These are phyloP conservation scores for Tachypleus tridentatus DNA, from an alignment of 1,140 invertebrate genomes.

Conservation along the genomic window DNA sequence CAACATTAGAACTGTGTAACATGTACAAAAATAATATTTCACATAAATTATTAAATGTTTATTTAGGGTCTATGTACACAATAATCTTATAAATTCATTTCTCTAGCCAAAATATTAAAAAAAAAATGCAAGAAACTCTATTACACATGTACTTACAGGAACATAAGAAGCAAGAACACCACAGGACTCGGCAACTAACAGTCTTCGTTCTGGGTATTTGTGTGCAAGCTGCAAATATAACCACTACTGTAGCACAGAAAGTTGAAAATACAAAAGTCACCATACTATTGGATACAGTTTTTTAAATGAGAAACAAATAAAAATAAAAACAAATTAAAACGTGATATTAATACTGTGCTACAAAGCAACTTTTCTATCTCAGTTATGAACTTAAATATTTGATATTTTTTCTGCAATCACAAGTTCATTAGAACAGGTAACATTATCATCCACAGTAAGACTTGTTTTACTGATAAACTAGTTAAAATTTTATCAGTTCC, in stretches of 20 bases:
- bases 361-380: too few relatives aligned
- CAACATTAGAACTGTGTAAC: too few relatives aligned
- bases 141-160: slow-evolving; percentile 38
- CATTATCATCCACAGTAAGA: too few relatives aligned
- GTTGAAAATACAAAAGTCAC: slow-evolving; percentile 1
- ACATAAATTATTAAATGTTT: too few relatives aligned
- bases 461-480: too few relatives aligned
- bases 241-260: background rate
- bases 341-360: background rate
- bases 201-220: slow-evolving; percentile 53
- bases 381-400: too few relatives aligned
- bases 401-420: too few relatives aligned
- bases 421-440: too few relatives aligned
- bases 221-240: slow-evolving; percentile 43
- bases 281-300: slow-evolving; percentile 1
- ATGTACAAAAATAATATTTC: too few relatives aligned
- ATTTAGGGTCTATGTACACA: background rate
- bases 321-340: background rate
- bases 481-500: too few relatives aligned
- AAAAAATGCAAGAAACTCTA: slow-evolving; percentile 35
- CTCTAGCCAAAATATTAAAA: slow-evolving; percentile 2
- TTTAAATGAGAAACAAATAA: slow-evolving; percentile 6
- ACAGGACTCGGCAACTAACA: slow-evolving; percentile 59
- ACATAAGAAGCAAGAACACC: slow-evolving; percentile 56
- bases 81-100: background rate